Conservation (phyloP, 2,888 invertebrate genomes). For the Papilio gigon region DNA sequence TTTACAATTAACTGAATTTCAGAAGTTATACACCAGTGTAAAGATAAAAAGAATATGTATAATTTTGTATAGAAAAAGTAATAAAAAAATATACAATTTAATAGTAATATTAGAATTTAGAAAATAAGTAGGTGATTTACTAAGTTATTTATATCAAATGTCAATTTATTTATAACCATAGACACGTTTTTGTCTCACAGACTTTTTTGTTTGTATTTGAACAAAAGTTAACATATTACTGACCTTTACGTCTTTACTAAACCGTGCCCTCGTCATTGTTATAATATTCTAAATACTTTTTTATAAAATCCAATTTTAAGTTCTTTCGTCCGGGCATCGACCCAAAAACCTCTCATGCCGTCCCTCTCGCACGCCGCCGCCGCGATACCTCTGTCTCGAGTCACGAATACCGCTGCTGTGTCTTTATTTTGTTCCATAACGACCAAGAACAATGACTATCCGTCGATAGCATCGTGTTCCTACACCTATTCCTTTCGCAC, state of each 20-base stretch:
- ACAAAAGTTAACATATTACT: neutral
- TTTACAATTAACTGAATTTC: neutral
- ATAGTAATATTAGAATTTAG: neutral
- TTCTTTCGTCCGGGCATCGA: slow-evolving; percentile 80
- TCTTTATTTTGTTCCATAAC: slow-evolving; percentile 82
- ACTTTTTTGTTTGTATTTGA: neutral
- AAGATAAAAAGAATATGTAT: neutral
- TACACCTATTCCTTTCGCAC: slow-evolving; percentile 71
- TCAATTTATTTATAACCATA: neutral
- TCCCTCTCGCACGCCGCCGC: slow-evolving; percentile 63
- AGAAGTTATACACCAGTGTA: neutral
- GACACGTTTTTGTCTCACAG: neutral
- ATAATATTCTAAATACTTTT: slow-evolving; percentile 72
- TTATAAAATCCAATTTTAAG: slow-evolving; percentile 76
- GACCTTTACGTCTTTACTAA: neutral
- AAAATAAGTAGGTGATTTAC: neutral
- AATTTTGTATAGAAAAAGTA: too few relatives aligned
- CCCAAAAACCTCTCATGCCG: slow-evolving; percentile 74
- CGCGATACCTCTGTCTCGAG: slow-evolving; percentile 69
- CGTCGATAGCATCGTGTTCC: slow-evolving; percentile 66
- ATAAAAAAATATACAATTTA: neutral
- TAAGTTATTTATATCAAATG: neutral
- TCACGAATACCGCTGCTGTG: slow-evolving; percentile 82
- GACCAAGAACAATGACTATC: slow-evolving; percentile 80
- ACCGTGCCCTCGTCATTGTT: slow-evolving; percentile 54